phyloP scores from a whole-genome alignment of 2,113 vertebrate genomes.

The Globicephala melas region DNA sequence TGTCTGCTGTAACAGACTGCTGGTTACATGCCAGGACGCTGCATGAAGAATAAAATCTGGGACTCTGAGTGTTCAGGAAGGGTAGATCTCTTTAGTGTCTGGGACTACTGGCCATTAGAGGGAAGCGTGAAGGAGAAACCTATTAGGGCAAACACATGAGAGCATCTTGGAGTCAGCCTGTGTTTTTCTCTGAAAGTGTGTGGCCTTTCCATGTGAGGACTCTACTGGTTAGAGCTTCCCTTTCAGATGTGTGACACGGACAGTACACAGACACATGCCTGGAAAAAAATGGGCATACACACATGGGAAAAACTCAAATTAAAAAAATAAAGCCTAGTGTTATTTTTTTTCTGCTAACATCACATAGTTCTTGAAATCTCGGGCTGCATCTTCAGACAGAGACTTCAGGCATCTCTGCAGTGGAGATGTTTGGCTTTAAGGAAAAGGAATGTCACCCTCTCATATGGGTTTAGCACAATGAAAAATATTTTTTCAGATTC shows the following conservation, averaged over 20 bases:
- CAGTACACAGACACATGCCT: accelerated
- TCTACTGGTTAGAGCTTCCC: accelerated
- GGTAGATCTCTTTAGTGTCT: accelerated
- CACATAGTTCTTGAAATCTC: background rate
- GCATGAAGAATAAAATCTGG: background rate
- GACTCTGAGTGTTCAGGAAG: background rate
- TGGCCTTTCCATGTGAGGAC: accelerated
- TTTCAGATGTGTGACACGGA: background rate
- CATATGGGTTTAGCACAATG: background rate
- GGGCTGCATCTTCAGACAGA: background rate
- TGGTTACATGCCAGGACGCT: background rate
- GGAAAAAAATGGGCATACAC: background rate
- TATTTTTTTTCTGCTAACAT: background rate
- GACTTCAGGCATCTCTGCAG: background rate
- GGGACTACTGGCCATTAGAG: background rate
- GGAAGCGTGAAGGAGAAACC: accelerated
- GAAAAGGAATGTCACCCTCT: background rate
- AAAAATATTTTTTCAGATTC: background rate
- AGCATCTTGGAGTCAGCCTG: background rate
- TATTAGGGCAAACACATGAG: background rate
- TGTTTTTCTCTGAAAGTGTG: too few relatives aligned
- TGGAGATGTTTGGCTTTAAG: background rate
- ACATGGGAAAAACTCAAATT: background rate
- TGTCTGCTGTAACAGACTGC: background rate
- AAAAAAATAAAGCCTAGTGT: background rate